Base-by-base conservation (phyloP, 2,797 vertebrate species). In the Alectoris magna region DNA sequence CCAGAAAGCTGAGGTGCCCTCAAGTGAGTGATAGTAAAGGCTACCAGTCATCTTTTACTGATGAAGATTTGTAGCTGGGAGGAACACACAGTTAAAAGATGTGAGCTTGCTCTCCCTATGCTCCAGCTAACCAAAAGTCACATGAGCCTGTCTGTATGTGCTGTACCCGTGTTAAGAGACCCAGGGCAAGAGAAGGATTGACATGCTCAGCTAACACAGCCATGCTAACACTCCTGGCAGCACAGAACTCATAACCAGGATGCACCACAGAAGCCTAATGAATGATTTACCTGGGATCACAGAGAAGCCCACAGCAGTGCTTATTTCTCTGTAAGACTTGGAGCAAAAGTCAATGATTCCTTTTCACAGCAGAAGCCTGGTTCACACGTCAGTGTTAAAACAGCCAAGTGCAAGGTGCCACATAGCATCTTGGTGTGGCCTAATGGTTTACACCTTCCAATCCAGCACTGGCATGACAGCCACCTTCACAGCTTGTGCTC, bases 221-320 rank as follows among this genome's bases (percentile, higher is more conserved):
- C 58, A 11, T 1, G 1, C 19, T 59, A 59, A 39, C 27, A 1
- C n/a, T 26, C 1, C 0, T 2, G 48, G 62, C 53, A 79, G n/a
- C 43, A 53, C 11, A 26, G 38, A 83, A 56, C 43, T 74, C 3
- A 16, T 48, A 59, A 24, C 7, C 49, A 68, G 55, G 31, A 23
- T 3, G 2, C 41, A 51, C 39, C 44, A 24, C 0, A 87, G 34
- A 68, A 87, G 66, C 31, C 60, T 34, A 80, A 75, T 7, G 41
- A 70, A 70, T 16, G 23, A 69, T 58, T 43, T 48, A 9, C 44
- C 63, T 8, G 7, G 14, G 13, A 27, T 24, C 24, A 69, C 44
- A 64, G 39, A 56, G 27, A 39, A 78, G 56, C 24, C 76, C 46
- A 31, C 4, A 5, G 39, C 10, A 66, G 27, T 5, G 13, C 13